Base-by-base conservation (phyloP, 2,797 vertebrate genomes). In the Xenentodon cancila region DNA sequence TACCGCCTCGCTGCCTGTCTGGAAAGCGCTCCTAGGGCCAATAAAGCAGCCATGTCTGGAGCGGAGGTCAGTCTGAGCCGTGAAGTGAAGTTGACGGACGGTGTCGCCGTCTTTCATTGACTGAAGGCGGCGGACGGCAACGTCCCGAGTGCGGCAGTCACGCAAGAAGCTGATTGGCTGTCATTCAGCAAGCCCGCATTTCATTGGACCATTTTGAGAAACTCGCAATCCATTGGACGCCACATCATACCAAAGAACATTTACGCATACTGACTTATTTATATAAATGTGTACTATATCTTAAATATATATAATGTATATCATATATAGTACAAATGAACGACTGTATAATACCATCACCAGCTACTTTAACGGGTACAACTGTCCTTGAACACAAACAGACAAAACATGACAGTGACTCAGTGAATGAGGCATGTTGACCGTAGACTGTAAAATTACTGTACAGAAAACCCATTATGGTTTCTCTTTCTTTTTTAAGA, bases 1-100 rank as follows among this genome's bases (percentile, higher is more conserved):
- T 91, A 93, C 91, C 84, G 90, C 57, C 75, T 86, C 49, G 69
- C 62, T 74, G 90, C 62, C 21, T 91, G 53, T 63, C 76, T 87
- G 68, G 92, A 92, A 18, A 94, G 87, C 72, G 87, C 81, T 56
- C 92, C 92, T 64, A 92, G 58, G 66, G 88, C 87, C 87, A 92
- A 84, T 19, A 93, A 75, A 81, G 89, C 82, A 64, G 92, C 90
- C 93, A 94, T 94, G 40, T 91, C 92, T 68, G 72, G 73, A 91
- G 70, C 73, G 83, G 87, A 92, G 90, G 87, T 92, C 89, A 91
- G 58, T 70, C 37, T 42, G 62, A 15, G 19, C 18, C 25, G 53
- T 32, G 51, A 40, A 56, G 56, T 51, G 68, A 53, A 63, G 75
- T 49, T 64, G 11, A 53, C 70, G 30, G 1, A 34, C 60, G 68